phyloP scores from a whole-genome alignment of 2,113 vertebrate species.

The Crotophaga sulcirostris region DNA sequence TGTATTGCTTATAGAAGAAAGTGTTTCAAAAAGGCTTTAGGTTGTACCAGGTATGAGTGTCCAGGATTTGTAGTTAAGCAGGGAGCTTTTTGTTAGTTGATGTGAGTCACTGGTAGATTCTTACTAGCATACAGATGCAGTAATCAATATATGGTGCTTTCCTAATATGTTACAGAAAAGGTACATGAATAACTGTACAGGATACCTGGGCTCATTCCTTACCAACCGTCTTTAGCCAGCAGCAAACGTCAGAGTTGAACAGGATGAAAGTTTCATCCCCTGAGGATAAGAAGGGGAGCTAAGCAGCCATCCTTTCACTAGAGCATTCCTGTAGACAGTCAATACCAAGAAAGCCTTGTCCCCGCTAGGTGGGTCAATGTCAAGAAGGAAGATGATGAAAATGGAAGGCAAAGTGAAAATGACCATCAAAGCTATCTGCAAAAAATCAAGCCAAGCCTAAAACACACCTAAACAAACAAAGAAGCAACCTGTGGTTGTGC shows the following conservation, averaged over 20 bases:
- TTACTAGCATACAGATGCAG: neutral
- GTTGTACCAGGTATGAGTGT: neutral
- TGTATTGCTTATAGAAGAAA: neutral
- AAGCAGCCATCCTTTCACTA: neutral
- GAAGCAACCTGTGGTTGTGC: neutral
- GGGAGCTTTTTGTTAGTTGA: neutral
- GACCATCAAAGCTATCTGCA: neutral
- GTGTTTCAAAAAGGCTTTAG: neutral
- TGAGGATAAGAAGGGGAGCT: neutral
- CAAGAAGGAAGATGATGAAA: neutral
- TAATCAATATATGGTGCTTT: neutral
- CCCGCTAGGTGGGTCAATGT: neutral
- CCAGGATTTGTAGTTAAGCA: neutral
- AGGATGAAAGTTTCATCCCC: neutral
- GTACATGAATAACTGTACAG: neutral
- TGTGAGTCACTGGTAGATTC: neutral
- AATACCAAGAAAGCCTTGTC: neutral
- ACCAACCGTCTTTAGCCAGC: neutral
- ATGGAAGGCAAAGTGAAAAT: neutral
- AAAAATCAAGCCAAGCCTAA: neutral
- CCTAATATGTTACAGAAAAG: neutral
- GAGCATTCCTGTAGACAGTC: neutral
- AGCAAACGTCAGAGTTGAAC: neutral
- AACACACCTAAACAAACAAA: neutral
- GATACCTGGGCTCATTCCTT: neutral